These are phyloP conservation scores for Corydoras sp. DNA, from an alignment of 2,113 vertebrate species.

Conservation along the genomic window DNA sequence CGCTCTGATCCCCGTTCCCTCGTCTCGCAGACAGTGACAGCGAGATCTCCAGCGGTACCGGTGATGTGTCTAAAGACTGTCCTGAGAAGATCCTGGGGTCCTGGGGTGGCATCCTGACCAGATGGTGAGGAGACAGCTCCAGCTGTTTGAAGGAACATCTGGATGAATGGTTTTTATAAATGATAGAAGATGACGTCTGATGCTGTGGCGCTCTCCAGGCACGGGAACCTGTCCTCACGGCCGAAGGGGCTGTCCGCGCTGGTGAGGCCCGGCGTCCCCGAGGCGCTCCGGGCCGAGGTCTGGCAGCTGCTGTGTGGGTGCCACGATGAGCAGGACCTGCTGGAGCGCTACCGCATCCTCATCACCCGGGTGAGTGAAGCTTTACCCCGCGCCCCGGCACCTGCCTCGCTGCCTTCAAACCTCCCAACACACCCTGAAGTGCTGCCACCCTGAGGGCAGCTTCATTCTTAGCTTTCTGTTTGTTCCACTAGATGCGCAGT, in stretches of 20 bases:
- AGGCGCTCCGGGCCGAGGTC: constrained; percentile 91
- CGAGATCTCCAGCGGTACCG: constrained; percentile 94
- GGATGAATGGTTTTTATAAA: no score
- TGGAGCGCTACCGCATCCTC: constrained; percentile 89
- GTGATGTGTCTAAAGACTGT: constrained; percentile 97
- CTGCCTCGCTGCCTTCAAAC: no score
- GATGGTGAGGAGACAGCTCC: constrained; percentile 72
- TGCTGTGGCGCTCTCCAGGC: constrained; percentile 75
- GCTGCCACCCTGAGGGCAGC: no score
- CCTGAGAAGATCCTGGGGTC: constrained; percentile 95
- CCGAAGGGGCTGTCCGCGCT: constrained; percentile 80
- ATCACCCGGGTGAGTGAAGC: constrained; percentile 83
- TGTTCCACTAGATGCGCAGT: no score
- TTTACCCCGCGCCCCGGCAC: no score
- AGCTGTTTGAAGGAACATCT: background rate
- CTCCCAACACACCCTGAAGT: no score
- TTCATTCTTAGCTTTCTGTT: no score
- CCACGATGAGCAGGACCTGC: constrained; percentile 85
- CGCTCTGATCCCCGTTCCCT: background rate
- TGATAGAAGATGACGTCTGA: no score
- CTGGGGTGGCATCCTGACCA: constrained; percentile 89
- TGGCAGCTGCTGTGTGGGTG: constrained; percentile 94
- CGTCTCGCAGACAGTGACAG: constrained; percentile 84
- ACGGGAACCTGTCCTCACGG: constrained; percentile 81
- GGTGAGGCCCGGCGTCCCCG: constrained; percentile 87